A percentile compares a stretch with the other conserved stretches of the same genome.
phyloP scores from a whole-genome alignment of 1,140 invertebrate genomes.

The Drosophila obscura region DNA sequence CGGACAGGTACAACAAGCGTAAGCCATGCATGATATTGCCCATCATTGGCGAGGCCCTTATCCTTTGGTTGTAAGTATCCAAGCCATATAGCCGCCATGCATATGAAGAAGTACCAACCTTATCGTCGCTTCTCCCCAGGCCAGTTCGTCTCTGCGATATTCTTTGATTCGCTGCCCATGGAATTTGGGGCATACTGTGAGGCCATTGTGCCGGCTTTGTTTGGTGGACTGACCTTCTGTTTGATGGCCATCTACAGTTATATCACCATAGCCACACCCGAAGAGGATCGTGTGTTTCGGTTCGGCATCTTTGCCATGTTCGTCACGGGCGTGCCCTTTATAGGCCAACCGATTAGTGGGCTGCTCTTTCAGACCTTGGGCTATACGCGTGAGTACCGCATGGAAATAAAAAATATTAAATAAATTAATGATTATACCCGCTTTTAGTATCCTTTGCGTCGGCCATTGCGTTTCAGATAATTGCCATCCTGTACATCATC shows the following conservation, averaged over 20 bases:
- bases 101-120: too few species aligned
- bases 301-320: conserved; percentile 83
- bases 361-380: conserved; percentile 66
- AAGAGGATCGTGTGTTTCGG: conserved; percentile 86
- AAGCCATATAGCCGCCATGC: neutral
- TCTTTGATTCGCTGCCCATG: conserved; percentile 84
- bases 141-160: conserved; percentile 74
- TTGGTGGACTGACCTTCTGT: conserved; percentile 86
- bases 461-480: conserved; percentile 66
- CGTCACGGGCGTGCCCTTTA: conserved; percentile 70
- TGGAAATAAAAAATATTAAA: neutral
- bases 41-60: conserved; percentile 86
- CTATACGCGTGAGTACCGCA: conserved; percentile 64
- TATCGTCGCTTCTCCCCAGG: conserved; percentile 24
- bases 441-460: conserved; percentile 70
- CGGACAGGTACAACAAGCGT: conserved; percentile 87
- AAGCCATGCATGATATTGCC: conserved; percentile 88
- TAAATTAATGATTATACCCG: neutral
- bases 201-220: conserved; percentile 85
- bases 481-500: conserved; percentile 77
- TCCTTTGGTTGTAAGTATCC: conserved; percentile 67
- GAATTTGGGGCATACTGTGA: conserved; percentile 85
- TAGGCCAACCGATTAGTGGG: conserved; percentile 74
- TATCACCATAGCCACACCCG: conserved; percentile 86
- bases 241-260: conserved; percentile 88